Percentiles rank a stretch among this genome's conserved stretches.
Evolutionary conservation across 2,888 invertebrate genomes (phyloP).

Genomic region (Amphimallon solstitiale): DNA sequence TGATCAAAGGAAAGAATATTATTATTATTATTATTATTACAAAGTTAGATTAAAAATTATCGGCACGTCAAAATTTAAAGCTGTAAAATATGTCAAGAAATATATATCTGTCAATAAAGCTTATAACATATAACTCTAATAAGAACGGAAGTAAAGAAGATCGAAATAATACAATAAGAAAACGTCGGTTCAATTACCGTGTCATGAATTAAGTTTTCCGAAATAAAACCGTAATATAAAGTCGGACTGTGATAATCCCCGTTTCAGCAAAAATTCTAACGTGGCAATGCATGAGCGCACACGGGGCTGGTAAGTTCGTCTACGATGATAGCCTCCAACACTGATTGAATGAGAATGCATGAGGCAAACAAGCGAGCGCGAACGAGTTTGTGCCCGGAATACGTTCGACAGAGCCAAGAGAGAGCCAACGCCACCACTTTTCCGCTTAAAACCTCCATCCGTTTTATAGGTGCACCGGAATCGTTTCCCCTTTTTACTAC

Average conservation of each 20-base stretch:
- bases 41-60: too few relatives aligned
- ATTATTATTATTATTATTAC: too few relatives aligned
- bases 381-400: slow-evolving; percentile 36
- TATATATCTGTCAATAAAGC: neutral
- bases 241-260: slow-evolving; percentile 35
- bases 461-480: slow-evolving; percentile 35
- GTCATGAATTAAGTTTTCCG: slow-evolving; percentile 30
- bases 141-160: neutral
- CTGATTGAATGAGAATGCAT: slow-evolving; percentile 32
- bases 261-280: slow-evolving; percentile 38
- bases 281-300: slow-evolving; percentile 32
- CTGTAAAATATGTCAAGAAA: too few relatives aligned
- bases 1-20: too few relatives aligned
- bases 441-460: slow-evolving; percentile 33
- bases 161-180: slow-evolving; percentile 21
- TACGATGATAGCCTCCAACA: slow-evolving; percentile 28
- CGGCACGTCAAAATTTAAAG: too few relatives aligned
- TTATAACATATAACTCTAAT: neutral
- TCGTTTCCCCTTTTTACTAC: slow-evolving; percentile 34
- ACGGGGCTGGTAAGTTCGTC: slow-evolving; percentile 27
- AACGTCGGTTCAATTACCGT: slow-evolving; percentile 23
- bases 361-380: slow-evolving; percentile 27
- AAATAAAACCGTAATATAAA: slow-evolving; percentile 32
- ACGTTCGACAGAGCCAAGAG: slow-evolving; percentile 14
- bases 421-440: slow-evolving; percentile 11